These are phyloP conservation scores for Trachelus troglodyta DNA, from an alignment of 2,888 invertebrate genomes.

Conservation along the genomic window DNA sequence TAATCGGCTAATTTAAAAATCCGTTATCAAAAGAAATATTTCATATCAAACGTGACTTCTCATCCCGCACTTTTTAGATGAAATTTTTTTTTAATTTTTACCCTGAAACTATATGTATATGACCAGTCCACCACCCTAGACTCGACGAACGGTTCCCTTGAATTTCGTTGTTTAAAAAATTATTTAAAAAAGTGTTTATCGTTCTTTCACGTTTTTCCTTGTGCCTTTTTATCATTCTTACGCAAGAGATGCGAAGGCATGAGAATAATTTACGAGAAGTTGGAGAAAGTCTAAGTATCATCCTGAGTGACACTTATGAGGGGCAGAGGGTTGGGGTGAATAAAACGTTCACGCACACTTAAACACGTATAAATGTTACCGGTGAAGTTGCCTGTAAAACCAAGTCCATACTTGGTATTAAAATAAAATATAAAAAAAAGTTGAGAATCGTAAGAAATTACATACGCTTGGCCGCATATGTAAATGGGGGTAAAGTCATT, in stretches of 20 bases:
- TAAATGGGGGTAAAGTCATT: too few relatives aligned
- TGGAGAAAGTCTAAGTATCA: conserved; percentile 2
- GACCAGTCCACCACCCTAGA: neutral
- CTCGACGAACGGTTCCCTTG: neutral
- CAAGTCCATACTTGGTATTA: neutral
- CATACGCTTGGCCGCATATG: neutral
- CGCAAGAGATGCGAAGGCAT: conserved; percentile 6
- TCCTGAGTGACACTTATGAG: neutral
- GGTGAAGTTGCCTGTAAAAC: neutral
- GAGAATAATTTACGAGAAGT: neutral
- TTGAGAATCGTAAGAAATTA: neutral
- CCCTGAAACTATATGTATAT: neutral
- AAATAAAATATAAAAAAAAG: neutral
- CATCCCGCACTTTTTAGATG: neutral
- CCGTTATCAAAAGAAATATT: neutral
- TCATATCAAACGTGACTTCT: neutral
- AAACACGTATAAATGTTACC: neutral
- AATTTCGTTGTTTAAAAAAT: neutral
- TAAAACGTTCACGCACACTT: neutral
- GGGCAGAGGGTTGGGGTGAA: too few relatives aligned
- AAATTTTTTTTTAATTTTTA: neutral
- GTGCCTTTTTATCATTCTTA: conserved; percentile 16
- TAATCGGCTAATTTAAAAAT: neutral
- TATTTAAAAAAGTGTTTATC: too few relatives aligned
- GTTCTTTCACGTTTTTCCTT: conserved; percentile 13